Evolutionary conservation across 2,113 vertebrate species (phyloP).

Genomic region (Sterna hirundo): DNA sequence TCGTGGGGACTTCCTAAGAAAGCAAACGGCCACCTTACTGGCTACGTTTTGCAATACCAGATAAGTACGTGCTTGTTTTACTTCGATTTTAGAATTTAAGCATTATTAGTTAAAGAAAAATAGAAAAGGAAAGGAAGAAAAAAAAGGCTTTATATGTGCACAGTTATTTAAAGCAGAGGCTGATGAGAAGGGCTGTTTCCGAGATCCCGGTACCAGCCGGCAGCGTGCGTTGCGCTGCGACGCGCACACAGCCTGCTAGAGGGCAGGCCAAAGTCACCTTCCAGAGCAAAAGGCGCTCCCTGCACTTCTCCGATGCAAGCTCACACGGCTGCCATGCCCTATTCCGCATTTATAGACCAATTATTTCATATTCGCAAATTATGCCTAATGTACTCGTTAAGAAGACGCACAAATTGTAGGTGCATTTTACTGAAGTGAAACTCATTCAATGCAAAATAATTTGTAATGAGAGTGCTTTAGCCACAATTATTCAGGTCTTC

Average conservation of each 20-base stretch:
- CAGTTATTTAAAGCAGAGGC: neutral
- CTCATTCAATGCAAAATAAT: neutral
- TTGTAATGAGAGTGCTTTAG: neutral
- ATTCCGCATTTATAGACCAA: neutral
- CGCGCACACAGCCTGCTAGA: neutral
- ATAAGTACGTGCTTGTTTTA: constrained; percentile 82
- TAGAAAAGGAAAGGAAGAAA: neutral
- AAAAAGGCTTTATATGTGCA: neutral
- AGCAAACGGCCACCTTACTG: constrained; percentile 88
- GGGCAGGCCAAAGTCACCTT: neutral
- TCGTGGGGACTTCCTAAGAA: constrained; percentile 87
- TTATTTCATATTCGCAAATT: neutral
- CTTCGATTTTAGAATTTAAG: neutral
- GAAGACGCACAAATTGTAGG: neutral
- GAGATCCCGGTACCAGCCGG: fast-evolving
- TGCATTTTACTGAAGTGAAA: neutral
- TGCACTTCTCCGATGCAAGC: fast-evolving
- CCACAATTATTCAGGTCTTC: neutral
- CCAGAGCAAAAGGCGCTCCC: neutral
- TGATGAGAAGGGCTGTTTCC: neutral
- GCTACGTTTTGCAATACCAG: constrained; percentile 90
- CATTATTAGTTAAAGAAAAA: neutral
- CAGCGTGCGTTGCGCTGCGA: neutral
- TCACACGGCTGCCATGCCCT: neutral
- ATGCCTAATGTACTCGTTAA: neutral